These are phyloP conservation scores for Dryoscopus gambensis DNA, from an alignment of 2,113 vertebrate genomes.

Conservation along the genomic window DNA sequence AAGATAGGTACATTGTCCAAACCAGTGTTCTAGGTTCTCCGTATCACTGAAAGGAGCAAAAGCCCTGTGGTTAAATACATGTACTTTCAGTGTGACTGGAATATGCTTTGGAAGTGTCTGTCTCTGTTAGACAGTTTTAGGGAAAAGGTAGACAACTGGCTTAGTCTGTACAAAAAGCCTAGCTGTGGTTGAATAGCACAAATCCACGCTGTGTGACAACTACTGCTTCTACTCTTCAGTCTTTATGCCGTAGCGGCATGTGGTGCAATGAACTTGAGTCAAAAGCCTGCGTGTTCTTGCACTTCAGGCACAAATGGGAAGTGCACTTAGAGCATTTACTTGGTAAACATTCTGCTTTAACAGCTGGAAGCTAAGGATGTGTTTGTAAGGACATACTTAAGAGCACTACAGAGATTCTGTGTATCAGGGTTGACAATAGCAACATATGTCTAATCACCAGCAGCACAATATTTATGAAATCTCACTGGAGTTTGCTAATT, in stretches of 20 bases:
- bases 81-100: background rate
- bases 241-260: background rate
- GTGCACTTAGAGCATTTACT: background rate
- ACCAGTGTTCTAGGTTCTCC: background rate
- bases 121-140: background rate
- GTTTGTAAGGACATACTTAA: background rate
- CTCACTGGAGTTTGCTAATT: background rate
- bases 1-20: background rate
- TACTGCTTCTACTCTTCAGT: background rate
- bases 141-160: background rate
- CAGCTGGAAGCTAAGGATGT: background rate
- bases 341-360: background rate
- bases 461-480: background rate
- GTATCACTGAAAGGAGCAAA: background rate
- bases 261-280: background rate
- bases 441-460: background rate
- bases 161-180: background rate
- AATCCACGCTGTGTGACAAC: background rate
- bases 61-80: accelerated
- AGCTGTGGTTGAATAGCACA: background rate
- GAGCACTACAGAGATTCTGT: background rate
- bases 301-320: background rate
- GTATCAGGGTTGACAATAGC: background rate
- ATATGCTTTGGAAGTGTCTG: background rate
- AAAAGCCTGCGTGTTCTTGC: accelerated